phyloP scores from a whole-genome alignment of 2,888 invertebrate species.

The Aricia artaxerxes region DNA sequence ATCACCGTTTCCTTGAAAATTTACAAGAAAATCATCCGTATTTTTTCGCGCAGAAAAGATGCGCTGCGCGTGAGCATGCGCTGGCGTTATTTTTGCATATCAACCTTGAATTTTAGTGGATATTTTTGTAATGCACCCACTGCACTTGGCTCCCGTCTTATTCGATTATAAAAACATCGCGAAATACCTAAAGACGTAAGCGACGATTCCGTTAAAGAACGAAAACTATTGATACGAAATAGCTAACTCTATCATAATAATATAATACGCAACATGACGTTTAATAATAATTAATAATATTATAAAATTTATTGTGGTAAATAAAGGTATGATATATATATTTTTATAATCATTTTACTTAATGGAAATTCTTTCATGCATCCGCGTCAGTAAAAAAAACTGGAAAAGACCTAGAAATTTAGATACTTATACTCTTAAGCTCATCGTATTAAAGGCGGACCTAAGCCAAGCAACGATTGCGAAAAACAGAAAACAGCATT shows the following conservation, averaged over 20 bases:
- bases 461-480: background rate
- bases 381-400: no score
- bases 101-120: constrained; percentile 57
- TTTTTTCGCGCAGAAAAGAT: constrained; percentile 33
- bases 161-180: constrained; percentile 49
- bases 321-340: no score
- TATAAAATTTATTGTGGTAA: no score
- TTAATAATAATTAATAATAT: no score
- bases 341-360: no score
- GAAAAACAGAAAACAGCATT: constrained; percentile 15
- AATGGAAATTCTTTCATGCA: no score
- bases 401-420: background rate
- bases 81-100: constrained; percentile 51
- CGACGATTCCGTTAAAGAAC: background rate
- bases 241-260: no score
- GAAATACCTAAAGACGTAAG: constrained; percentile 24
- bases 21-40: background rate
- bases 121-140: constrained; percentile 58
- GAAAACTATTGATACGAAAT: no score
- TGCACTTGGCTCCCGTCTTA: constrained; percentile 51
- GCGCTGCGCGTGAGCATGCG: constrained; percentile 42
- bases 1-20: background rate
- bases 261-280: no score
- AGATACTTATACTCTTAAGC: background rate
- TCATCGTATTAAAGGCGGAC: no score